A percentile compares a stretch with the other conserved stretches of the same genome.
phyloP scores from a whole-genome alignment of 1,140 invertebrate genomes.

The Penaeus vannamei region DNA sequence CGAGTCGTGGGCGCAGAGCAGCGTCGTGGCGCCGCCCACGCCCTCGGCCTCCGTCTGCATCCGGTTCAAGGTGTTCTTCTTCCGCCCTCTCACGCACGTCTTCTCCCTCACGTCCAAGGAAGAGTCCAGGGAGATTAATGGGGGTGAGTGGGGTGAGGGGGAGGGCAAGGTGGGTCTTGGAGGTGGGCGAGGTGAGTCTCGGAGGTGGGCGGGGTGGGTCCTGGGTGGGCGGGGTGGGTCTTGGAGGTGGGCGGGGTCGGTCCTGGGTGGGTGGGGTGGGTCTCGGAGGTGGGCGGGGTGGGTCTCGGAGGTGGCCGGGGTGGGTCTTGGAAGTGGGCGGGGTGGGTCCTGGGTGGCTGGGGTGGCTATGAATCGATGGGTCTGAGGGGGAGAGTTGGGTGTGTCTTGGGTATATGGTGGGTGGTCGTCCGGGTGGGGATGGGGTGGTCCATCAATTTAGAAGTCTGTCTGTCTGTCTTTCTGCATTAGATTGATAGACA shows the following conservation, averaged over 20 bases:
- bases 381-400: neutral
- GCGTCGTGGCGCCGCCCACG: slow-evolving; percentile 17
- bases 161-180: neutral
- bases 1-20: slow-evolving; percentile 52
- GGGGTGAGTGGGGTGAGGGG: slow-evolving; percentile 33
- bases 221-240: slow-evolving; percentile 52
- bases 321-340: slow-evolving; percentile 1
- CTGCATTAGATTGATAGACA: neutral
- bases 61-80: slow-evolving; percentile 57
- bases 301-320: too few species aligned
- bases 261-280: neutral
- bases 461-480: neutral
- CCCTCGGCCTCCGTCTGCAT: slow-evolving; percentile 61
- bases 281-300: neutral
- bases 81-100: slow-evolving; percentile 56
- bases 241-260: neutral
- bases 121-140: slow-evolving; percentile 53
- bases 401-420: too few species aligned
- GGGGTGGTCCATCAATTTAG: neutral
- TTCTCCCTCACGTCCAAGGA: slow-evolving; percentile 53
- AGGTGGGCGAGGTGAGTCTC: neutral
- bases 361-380: too few species aligned
- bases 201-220: slow-evolving; percentile 20
- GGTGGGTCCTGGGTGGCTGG: too few species aligned
- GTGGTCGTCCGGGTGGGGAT: too few species aligned